phyloP scores from a whole-genome alignment of 2,888 invertebrate genomes.

The Cheilosia vernalis region DNA sequence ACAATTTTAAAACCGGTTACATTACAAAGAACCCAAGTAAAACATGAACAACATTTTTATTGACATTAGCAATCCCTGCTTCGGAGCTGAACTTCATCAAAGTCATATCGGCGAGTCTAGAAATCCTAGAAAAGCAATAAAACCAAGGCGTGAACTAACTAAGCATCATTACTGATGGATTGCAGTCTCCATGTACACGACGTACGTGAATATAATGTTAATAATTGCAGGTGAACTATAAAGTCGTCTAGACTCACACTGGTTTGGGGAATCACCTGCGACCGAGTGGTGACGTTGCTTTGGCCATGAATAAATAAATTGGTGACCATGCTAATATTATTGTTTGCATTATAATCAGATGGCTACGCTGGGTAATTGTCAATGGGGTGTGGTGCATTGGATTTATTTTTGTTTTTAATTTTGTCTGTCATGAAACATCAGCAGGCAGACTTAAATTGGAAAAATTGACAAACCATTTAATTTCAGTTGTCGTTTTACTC shows the following conservation, averaged over 20 bases:
- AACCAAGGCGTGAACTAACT: neutral
- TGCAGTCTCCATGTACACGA: conserved; percentile 1
- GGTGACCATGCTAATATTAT: neutral
- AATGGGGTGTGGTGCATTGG: conserved; percentile 6
- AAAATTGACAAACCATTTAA: conserved; percentile 7
- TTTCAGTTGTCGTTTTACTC: neutral
- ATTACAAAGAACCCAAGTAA: conserved; percentile 19
- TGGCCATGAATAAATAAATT: conserved; percentile 12
- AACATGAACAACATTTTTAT: neutral
- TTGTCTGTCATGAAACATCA: neutral
- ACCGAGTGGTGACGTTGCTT: neutral
- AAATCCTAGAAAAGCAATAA: conserved; percentile 1
- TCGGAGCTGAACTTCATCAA: neutral
- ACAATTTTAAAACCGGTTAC: conserved; percentile 1
- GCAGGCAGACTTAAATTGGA: conserved; percentile 5
- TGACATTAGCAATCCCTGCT: conserved; percentile 13
- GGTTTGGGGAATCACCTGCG: conserved; percentile 36
- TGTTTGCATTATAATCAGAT: conserved; percentile 20
- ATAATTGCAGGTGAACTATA: neutral
- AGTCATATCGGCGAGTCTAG: conserved; percentile 1
- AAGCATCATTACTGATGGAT: conserved; percentile 21
- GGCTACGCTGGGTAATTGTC: neutral
- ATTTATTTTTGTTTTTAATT: neutral
- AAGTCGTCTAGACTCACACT: neutral
- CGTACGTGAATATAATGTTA: neutral